phyloP scores from a whole-genome alignment of 2,888 invertebrate genomes.

The Tuberolachnus salignus region DNA sequence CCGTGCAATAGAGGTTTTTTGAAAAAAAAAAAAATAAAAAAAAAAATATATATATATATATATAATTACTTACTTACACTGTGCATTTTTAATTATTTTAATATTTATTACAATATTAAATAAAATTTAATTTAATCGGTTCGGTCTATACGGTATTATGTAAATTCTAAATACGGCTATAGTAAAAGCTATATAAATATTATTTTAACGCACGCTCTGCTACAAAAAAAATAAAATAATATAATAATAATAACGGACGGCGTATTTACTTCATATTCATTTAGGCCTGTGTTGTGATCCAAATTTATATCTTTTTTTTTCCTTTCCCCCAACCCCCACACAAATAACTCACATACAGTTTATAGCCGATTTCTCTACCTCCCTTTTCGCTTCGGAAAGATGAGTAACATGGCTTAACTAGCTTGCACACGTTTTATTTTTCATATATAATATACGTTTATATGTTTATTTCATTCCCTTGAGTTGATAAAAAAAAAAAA shows the following conservation, averaged over 20 bases:
- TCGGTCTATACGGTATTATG: neutral
- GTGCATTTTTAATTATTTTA: neutral
- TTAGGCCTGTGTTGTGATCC: neutral
- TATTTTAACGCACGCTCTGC: neutral
- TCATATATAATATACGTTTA: neutral
- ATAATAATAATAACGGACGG: neutral
- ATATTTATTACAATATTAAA: neutral
- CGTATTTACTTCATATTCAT: neutral
- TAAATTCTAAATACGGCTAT: neutral
- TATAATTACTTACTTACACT: too few species aligned
- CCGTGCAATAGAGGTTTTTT: too few species aligned
- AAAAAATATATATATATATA: too few species aligned
- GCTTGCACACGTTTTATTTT: neutral
- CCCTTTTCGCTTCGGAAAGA: conserved; percentile 1
- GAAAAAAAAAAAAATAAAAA: too few species aligned
- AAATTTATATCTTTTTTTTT: neutral
- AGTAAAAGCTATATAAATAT: neutral
- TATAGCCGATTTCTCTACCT: neutral
- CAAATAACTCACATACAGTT: neutral
- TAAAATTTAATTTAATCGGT: neutral
- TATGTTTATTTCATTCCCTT: neutral
- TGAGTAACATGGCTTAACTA: conserved; percentile 29
- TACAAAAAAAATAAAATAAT: too few species aligned
- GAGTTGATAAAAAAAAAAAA: neutral
- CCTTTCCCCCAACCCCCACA: too few species aligned